Evolutionary conservation across 2,888 invertebrate species (phyloP), one percentile per base, ranked within the genome.

Genomic region (Pseudanteris insignis): DNA sequence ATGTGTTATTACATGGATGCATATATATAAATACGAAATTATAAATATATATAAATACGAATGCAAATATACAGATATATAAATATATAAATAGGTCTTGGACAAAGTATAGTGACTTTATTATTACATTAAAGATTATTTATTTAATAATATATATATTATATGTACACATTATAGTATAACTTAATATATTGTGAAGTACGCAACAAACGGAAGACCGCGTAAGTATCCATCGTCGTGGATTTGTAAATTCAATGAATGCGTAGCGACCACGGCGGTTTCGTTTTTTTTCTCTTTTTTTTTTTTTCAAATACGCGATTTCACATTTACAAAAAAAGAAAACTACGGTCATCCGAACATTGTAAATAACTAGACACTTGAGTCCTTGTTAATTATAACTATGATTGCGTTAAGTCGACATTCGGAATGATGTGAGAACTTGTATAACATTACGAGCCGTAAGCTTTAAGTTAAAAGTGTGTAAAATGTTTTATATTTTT

Each of bases 111-210:
- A 67, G 69, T 66, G 64, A 73, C 73, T 76, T 78, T 79, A 78
- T 78, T 77, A 78, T 76, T 69, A 70, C 74, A 77, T 78, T 76
- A 70, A 75, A 77, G 76, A 78, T 78, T 78, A 78, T 78, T 78
- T 79, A 78, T 79, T 78, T 77, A 77, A 77, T 73, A 72, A 74
- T 70, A 70, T 67, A n/a, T n/a, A 69, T 67, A 65, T 62, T 66
- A 67, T 68, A 62, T 50, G 46, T 71, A 68, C 64, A 68, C 62
- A 65, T 68, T 64, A 58, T 54, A 65, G 63, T 63, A 67, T 58
- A 65, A 55, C 53, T 40, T 61, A 69, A 64, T 54, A 61, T 63
- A 66, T 21, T 66, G 64, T 62, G 64, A 46, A 60, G 48, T 47
- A 26, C 26, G 26, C 3, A n/a, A 6, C 58, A 40, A 18, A 36